Evolutionary conservation across 2,113 vertebrate species (phyloP).

Genomic region (Calypte anna): DNA sequence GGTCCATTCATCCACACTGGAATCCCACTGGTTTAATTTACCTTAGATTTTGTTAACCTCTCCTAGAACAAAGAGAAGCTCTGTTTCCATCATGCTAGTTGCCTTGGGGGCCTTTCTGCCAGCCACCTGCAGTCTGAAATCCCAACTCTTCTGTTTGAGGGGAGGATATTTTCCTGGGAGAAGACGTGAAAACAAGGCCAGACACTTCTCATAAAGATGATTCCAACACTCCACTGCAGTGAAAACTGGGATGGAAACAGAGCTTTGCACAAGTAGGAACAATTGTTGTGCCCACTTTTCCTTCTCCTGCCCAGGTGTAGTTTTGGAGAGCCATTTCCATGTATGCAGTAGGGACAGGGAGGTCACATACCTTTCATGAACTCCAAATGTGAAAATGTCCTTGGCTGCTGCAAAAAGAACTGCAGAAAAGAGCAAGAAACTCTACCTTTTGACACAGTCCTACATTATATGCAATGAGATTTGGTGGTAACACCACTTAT

Average conservation of each 20-base stretch:
- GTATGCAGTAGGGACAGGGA: neutral
- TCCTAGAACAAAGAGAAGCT: neutral
- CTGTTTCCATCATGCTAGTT: neutral
- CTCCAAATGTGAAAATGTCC: neutral
- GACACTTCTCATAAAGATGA: neutral
- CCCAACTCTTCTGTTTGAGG: neutral
- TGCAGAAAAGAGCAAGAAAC: neutral
- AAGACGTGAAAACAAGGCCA: neutral
- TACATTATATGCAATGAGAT: neutral
- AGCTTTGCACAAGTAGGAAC: fast-evolving
- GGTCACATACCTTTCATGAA: neutral
- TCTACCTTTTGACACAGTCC: neutral
- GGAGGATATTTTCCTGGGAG: neutral
- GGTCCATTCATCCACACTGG: neutral
- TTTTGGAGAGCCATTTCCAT: neutral
- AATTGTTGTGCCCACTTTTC: neutral
- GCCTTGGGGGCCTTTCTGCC: neutral
- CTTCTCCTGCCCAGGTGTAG: neutral
- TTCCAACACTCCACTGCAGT: neutral
- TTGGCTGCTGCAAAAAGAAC: neutral
- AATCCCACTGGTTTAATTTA: neutral
- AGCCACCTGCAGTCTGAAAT: neutral
- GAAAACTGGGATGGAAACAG: neutral
- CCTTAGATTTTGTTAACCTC: neutral
- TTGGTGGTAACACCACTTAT: neutral